These are phyloP conservation scores for Nymphalis io DNA, from an alignment of 1,140 invertebrate genomes.

Conservation along the genomic window DNA sequence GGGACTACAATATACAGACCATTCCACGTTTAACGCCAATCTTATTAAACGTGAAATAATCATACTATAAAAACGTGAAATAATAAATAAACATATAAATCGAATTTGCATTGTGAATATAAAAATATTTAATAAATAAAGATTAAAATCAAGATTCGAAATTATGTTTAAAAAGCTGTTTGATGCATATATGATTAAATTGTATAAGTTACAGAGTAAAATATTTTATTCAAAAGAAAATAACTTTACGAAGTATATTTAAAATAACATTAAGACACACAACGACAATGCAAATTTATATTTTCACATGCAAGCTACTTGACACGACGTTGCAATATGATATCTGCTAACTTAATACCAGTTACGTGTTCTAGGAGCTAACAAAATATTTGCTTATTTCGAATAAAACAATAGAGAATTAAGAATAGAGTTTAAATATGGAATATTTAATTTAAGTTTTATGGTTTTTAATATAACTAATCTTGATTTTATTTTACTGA, in stretches of 20 bases:
- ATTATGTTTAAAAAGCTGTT: not conserved
- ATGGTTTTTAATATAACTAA: no score
- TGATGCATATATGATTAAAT: no score
- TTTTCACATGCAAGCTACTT: slow-evolving; percentile 26
- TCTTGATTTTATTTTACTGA: no score
- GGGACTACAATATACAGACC: no score
- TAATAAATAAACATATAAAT: not conserved
- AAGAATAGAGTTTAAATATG: no score
- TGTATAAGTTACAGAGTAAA: no score
- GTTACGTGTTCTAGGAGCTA: not conserved
- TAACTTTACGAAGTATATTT: not conserved
- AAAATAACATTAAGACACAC: slow-evolving; percentile 3
- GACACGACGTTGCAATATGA: slow-evolving; percentile 18
- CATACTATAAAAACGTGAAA: no score
- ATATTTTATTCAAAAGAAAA: no score
- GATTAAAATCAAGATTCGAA: not conserved
- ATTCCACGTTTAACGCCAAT: not conserved
- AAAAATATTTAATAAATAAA: not conserved
- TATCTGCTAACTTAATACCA: slow-evolving; percentile 21
- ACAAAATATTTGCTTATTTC: slow-evolving; percentile 3
- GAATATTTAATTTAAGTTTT: no score
- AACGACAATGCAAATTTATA: slow-evolving; percentile 20
- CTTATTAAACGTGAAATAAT: not conserved
- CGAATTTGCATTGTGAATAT: not conserved
- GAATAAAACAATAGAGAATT: not conserved